Conservation (phyloP, 1,140 invertebrate genomes). For the Acyrthosiphon pisum region DNA sequence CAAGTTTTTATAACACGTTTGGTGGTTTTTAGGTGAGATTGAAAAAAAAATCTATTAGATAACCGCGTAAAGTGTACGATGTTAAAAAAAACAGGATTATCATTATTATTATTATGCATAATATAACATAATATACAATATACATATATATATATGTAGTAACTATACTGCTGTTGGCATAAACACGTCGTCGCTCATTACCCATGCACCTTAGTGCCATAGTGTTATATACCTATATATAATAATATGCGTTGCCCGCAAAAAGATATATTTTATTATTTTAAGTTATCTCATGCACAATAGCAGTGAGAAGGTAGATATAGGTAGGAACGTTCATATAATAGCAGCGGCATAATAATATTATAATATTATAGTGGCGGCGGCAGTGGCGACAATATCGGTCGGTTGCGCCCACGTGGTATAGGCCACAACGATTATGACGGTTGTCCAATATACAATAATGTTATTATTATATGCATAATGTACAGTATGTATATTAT, state of each 20-base stretch:
- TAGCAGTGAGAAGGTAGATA: background rate
- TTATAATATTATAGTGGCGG: background rate
- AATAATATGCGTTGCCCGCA: background rate
- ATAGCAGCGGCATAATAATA: background rate
- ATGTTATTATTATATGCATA: background rate
- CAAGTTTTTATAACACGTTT: conserved; percentile 12
- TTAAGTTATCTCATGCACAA: background rate
- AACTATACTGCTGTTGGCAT: background rate
- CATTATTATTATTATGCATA: background rate
- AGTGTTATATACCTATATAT: background rate
- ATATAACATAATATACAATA: background rate
- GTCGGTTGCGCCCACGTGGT: background rate
- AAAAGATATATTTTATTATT: conserved; percentile 3
- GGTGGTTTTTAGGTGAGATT: background rate
- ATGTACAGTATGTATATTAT: background rate
- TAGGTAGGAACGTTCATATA: background rate
- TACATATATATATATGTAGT: background rate
- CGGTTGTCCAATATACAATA: background rate
- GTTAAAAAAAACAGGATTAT: conserved; percentile 4
- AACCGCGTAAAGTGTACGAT: background rate
- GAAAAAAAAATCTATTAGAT: background rate
- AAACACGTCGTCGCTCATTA: conserved; percentile 9
- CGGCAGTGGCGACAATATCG: background rate
- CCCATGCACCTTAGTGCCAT: background rate
- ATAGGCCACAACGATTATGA: background rate